A percentile compares a stretch with the other conserved stretches of the same genome.
Evolutionary conservation across 2,113 vertebrate species (phyloP).

Genomic region (Miniopterus natalensis): DNA sequence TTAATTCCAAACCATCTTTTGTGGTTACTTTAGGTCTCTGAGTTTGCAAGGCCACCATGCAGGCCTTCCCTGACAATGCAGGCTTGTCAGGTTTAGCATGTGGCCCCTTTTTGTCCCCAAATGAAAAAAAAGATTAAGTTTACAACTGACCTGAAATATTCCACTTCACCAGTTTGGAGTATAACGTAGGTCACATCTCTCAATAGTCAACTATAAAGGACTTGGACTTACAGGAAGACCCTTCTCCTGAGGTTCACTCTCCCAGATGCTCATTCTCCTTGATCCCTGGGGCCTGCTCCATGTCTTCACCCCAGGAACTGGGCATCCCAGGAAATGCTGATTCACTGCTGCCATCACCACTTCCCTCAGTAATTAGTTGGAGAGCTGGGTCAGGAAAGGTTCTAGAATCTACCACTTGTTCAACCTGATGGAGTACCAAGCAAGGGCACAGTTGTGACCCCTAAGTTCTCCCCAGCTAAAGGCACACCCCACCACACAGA

Average conservation of each 20-base stretch:
- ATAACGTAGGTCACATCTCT: background rate
- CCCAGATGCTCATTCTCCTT: background rate
- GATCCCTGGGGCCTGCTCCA: background rate
- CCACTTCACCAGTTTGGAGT: background rate
- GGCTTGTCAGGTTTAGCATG: too few relatives aligned
- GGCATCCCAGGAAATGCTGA: background rate
- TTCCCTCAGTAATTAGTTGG: background rate
- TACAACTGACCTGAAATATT: background rate
- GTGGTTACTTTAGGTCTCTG: too few relatives aligned
- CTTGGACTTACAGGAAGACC: background rate
- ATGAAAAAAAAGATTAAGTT: background rate
- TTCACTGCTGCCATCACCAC: background rate
- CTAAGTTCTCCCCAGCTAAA: background rate
- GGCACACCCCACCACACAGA: background rate
- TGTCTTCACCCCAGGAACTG: background rate
- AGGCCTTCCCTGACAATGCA: too few relatives aligned
- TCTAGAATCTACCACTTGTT: background rate
- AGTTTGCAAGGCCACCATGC: too few relatives aligned
- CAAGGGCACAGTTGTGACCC: background rate
- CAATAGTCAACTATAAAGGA: background rate
- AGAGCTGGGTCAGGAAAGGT: background rate
- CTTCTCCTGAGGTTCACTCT: background rate
- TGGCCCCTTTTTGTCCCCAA: background rate
- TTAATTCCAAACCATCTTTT: too few relatives aligned
- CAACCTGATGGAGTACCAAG: background rate